Conservation (phyloP, 2,888 invertebrate genomes). For the Oscheius sp. region DNA sequence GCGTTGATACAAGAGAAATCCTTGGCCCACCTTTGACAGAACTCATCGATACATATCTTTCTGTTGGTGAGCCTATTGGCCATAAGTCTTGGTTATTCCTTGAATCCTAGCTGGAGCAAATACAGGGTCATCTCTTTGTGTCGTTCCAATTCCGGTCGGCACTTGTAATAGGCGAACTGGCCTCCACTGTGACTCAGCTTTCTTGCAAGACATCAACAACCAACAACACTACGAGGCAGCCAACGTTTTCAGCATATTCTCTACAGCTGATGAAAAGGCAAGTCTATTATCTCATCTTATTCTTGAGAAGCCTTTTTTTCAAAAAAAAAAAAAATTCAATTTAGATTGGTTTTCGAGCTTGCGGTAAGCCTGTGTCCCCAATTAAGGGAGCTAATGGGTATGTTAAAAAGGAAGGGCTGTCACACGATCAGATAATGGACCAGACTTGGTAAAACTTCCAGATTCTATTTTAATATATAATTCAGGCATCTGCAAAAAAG, state of each 20-base stretch:
- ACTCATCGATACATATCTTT: constrained; percentile 66
- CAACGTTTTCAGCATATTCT: constrained; percentile 65
- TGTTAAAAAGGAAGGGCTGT: constrained; percentile 57
- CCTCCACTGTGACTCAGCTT: constrained; percentile 67
- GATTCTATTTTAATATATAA: too few relatives aligned
- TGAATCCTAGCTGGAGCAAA: constrained; percentile 70
- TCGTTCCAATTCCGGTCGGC: constrained; percentile 67
- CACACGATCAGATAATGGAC: constrained; percentile 62
- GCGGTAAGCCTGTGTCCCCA: constrained; percentile 59
- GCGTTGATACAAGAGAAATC: constrained; percentile 60
- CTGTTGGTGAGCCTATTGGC: too few relatives aligned
- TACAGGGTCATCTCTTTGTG: constrained; percentile 63
- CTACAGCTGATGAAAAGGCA: constrained; percentile 66
- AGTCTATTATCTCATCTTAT: too few relatives aligned
- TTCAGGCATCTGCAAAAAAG: constrained; percentile 65
- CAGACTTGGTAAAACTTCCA: too few relatives aligned
- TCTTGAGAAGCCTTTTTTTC: neutral
- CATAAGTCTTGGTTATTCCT: too few relatives aligned
- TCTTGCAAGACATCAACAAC: constrained; percentile 66
- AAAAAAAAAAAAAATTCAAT: neutral
- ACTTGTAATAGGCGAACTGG: constrained; percentile 66
- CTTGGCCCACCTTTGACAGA: constrained; percentile 68
- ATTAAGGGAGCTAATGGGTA: constrained; percentile 65
- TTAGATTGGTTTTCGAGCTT: constrained; percentile 58
- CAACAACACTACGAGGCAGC: constrained; percentile 62